These are phyloP conservation scores for Spizaetus ornatus DNA, from an alignment of 2,113 vertebrate species.

Conservation along the genomic window DNA sequence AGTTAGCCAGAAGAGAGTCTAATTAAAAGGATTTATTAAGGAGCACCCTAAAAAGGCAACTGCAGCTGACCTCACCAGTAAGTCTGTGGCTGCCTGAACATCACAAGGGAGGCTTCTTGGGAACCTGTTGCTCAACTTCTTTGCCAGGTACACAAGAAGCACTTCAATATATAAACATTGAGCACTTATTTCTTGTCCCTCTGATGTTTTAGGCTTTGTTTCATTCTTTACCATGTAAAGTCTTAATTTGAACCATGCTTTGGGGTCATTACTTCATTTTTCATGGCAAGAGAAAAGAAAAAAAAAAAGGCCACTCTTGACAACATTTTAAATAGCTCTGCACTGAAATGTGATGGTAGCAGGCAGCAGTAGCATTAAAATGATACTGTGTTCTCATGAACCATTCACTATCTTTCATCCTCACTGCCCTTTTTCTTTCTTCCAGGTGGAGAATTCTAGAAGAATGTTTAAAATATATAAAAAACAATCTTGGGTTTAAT, in stretches of 20 bases:
- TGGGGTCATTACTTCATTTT: background rate
- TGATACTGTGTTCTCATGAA: background rate
- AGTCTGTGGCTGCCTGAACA: background rate
- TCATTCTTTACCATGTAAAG: background rate
- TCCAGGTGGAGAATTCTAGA: background rate
- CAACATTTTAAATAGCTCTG: background rate
- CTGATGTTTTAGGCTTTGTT: background rate
- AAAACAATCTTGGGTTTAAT: background rate
- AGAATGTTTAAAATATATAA: background rate
- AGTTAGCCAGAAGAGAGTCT: background rate
- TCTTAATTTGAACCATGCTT: background rate
- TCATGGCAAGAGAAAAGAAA: background rate
- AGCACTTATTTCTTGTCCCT: background rate
- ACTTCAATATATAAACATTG: background rate
- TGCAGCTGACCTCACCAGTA: background rate
- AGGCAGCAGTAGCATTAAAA: background rate
- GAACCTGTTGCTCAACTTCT: background rate
- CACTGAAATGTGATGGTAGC: background rate
- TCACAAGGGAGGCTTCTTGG: background rate
- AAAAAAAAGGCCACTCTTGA: no score
- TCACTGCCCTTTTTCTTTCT: background rate
- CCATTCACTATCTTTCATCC: background rate
- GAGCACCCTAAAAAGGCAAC: background rate
- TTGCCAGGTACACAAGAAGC: background rate
- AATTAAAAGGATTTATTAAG: background rate